A percentile compares a stretch with the other conserved stretches of the same genome.
Evolutionary conservation across 2,113 vertebrate genomes (phyloP).

Genomic region (Sceloporus tristichus): DNA sequence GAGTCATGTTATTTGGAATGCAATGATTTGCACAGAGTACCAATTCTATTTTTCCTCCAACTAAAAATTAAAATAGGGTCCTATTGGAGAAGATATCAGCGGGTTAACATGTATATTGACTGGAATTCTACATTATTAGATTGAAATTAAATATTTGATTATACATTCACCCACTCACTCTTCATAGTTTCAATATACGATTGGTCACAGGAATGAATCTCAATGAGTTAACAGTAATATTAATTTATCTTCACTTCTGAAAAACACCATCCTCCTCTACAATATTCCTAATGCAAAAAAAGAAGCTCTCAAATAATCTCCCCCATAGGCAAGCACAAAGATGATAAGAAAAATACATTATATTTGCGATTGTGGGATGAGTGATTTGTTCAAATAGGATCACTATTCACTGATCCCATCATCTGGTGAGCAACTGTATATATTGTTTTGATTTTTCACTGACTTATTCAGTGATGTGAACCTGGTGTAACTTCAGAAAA

Average conservation of each 20-base stretch:
- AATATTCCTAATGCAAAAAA: neutral
- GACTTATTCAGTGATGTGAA: no score
- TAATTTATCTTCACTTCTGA: conserved; percentile 4
- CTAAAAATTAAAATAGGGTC: neutral
- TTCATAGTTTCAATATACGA: no score
- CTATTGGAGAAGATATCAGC: fast-evolving
- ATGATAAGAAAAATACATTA: neutral
- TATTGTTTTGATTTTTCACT: no score
- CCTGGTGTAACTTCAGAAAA: no score
- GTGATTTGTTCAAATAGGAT: no score
- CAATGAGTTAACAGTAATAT: neutral
- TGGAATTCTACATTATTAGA: neutral
- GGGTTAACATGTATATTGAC: neutral
- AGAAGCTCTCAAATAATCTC: conserved; percentile 5
- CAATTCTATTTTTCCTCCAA: neutral
- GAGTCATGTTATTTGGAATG: fast-evolving
- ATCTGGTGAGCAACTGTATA: no score
- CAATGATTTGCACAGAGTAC: neutral
- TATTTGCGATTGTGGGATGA: no score
- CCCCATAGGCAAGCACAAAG: conserved; percentile 6
- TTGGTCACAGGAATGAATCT: no score
- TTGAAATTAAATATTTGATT: no score
- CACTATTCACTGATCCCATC: no score
- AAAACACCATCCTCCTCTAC: conserved; percentile 14
- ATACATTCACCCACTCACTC: no score